Base-by-base conservation (phyloP, 2,113 vertebrate genomes). In the Neolamprologus fasciatus region DNA sequence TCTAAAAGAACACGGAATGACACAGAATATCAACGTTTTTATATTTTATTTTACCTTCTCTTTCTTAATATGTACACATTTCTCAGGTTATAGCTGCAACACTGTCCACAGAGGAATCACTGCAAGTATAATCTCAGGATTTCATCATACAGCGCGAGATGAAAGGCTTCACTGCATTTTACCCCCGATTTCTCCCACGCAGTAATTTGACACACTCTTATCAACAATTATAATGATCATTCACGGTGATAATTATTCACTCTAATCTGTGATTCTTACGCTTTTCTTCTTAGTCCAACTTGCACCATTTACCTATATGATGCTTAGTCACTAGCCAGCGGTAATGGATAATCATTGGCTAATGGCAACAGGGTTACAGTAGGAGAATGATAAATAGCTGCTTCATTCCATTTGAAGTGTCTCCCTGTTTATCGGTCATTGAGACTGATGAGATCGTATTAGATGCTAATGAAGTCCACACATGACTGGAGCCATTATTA, bases 281-380 rank as follows among this genome's bases (percentile, higher is more conserved):
- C 83, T 79, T 80, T 88, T 23, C 82, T 73, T 73, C 87, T 84
- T 31, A 55, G 40, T 83, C 53, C 71, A 87, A 82, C 85, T 79
- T 91, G 85, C 84, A 76, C 54, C 61, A 87, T 91, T 93, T 92
- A 93, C 90, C 91, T 88, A 87, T 85, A 85, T 83, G 61, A 80
- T 85, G 88, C 93, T 92, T 86, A 82, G 84, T 92, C 87, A 80
- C 90, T 37, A 88, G 87, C 89, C 82, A 40, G 71, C 73, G 51
- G 89, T 95, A 93, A 95, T 95, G 89, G 91, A 94, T 95, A 91
- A 95, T 95, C 88, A 94, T 93, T 89, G 89, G 87, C 82, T 92
- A 92, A 94, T 92, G 89, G 82, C 55, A 82, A 16, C 4, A 80
- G 80, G 87, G 92, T 92, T 93, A 94, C 92, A 93, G 93, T 87